Percentiles rank a stretch among this genome's conserved stretches.
phyloP scores from a whole-genome alignment of 2,797 vertebrate genomes.

The Sebastes jordani region DNA sequence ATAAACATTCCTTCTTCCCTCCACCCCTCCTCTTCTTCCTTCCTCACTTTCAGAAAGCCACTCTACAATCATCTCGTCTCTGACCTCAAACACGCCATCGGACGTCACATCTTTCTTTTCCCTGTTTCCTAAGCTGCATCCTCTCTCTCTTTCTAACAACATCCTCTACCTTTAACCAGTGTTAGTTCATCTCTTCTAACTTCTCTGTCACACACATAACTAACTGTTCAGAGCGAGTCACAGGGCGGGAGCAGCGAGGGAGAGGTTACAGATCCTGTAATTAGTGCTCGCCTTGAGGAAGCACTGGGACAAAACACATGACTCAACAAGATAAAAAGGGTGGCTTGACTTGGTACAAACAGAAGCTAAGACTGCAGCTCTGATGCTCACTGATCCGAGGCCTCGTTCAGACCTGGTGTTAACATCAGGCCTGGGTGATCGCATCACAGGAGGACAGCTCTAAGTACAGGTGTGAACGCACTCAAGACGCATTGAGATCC shows the following conservation, averaged over 20 bases:
- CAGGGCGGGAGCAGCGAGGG: neutral
- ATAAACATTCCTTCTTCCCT: constrained; percentile 48
- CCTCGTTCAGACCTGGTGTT: no score
- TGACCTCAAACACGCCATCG: constrained; percentile 3
- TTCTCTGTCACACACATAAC: constrained; percentile 2
- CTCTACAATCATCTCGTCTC: constrained; percentile 15
- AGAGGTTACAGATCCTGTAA: constrained; percentile 43
- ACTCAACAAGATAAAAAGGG: constrained; percentile 28
- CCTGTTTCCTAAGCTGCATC: neutral
- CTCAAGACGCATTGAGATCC: no score
- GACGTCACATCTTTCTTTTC: neutral
- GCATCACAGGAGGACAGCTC: no score
- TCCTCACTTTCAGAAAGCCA: constrained; percentile 39
- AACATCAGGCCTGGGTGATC: no score
- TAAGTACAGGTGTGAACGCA: no score
- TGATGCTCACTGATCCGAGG: neutral
- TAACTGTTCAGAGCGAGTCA: constrained; percentile 11
- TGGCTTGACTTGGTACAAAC: neutral
- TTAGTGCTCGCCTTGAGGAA: constrained; percentile 42
- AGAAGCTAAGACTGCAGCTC: neutral
- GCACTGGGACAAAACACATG: constrained; percentile 51
- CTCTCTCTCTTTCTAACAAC: neutral
- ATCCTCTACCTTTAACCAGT: neutral
- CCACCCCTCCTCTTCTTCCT: neutral
- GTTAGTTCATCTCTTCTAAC: neutral